Conservation (phyloP, 2,888 invertebrate genomes). For the Germaria angustata region DNA sequence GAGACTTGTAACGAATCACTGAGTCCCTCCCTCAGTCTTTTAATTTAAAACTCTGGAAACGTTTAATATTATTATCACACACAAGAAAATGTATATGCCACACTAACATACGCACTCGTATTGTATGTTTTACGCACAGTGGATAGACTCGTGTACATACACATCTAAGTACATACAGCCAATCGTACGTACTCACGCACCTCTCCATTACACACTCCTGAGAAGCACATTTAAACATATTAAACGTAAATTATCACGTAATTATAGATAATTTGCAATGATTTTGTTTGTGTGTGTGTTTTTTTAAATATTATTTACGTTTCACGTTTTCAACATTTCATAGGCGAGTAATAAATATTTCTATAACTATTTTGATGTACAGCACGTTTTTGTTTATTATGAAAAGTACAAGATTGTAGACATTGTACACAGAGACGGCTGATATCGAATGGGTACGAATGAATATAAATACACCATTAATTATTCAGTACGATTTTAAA, state of each 20-base stretch:
- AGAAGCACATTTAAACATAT: slow-evolving; percentile 56
- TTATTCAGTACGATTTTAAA: slow-evolving; percentile 20
- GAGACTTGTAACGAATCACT: slow-evolving; percentile 13
- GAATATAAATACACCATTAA: background rate
- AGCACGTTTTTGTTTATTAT: slow-evolving; percentile 61
- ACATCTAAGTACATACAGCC: background rate
- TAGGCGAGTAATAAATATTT: slow-evolving; percentile 18
- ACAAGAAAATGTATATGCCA: slow-evolving; percentile 5
- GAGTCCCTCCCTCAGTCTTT: slow-evolving; percentile 47
- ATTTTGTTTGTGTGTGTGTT: slow-evolving; percentile 60
- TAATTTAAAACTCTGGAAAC: slow-evolving; percentile 60
- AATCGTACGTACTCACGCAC: background rate
- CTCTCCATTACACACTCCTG: background rate
- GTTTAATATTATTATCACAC: slow-evolving; percentile 66
- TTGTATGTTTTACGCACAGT: background rate
- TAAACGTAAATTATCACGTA: slow-evolving; percentile 72
- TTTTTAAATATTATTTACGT: background rate
- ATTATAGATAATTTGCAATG: slow-evolving; percentile 71
- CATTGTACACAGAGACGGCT: slow-evolving; percentile 40
- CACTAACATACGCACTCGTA: background rate
- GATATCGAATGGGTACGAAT: slow-evolving; percentile 6
- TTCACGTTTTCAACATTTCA: slow-evolving; percentile 19
- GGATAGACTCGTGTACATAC: background rate
- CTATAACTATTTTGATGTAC: slow-evolving; percentile 58
- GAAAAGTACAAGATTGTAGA: slow-evolving; percentile 58